Base-by-base conservation (phyloP, 2,888 invertebrate species). In the Strigamia crassipes region DNA sequence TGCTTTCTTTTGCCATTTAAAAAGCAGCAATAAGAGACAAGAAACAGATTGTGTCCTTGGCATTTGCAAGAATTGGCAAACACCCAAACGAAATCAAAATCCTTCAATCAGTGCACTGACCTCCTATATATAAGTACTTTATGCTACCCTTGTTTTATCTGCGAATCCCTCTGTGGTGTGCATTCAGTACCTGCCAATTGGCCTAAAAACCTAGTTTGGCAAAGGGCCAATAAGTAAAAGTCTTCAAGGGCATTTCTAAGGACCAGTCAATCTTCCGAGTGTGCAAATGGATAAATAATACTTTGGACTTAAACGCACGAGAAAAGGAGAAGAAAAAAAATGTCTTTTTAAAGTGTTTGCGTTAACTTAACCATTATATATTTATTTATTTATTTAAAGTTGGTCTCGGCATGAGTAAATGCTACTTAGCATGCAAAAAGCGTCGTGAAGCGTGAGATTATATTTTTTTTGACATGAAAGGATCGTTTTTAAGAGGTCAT, bases 31-130 rank as follows among this genome's bases (percentile, higher is more conserved):
- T 31, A 73, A 73, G 73, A 31, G 73, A 73, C 73, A 73, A 73
- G 73, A 73, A 73, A 73, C 73, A 73, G 73, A 73, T 73, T 73
- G 73, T 73, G 73, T 73, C 73, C 73, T 73, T 73, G 73, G 73
- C 73, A 73, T 73, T 73, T 73, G 31, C 73, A 73, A 73, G 73
- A 73, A 73, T 73, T 73, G 73, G 73, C 73, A 73, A 73, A 73
- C 15, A 73, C 73, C 73, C 73, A 73, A 73, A 73, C 73, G 73
- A 73, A 73, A 73, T 73, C 23, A 73, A 73, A 73, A 73, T 73
- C 73, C 73, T 73, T 73, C 73, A 73, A 73, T 73, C 73, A 23
- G 73, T 73, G 73, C 73, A 73, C 73, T 73, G 73, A 73, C 73
- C 73, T 73, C 31, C 31, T 31, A 6, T 73, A 31, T 73, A n/a